Base-by-base conservation (phyloP, 2,888 invertebrate genomes). In the Mechanitis messenoides region DNA sequence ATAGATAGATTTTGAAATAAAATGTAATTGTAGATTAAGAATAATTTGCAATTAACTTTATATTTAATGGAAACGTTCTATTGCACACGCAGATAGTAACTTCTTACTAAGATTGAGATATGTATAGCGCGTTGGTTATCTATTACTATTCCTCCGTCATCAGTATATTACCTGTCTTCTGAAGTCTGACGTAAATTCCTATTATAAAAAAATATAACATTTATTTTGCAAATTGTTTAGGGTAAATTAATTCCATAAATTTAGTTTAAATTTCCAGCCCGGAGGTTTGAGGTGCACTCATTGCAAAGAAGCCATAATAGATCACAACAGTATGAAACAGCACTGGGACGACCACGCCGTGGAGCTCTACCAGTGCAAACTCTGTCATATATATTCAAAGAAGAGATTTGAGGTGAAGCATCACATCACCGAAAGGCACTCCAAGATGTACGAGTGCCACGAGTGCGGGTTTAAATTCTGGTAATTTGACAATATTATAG, bases 361-460 rank as follows among this genome's bases (percentile, higher is more conserved):
- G 20, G 58, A n/a, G 62, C 71, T 60, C 61, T 71, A 53, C 66
- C 68, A 59, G 3, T 84, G 84, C 35, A 64, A 45, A 0, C 42
- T 74, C 11, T 84, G 84, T 35, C 53, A 58, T 0, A 69, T 73
- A 7, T 63, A 72, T 2, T 74, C 68, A 1, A 68, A 70, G 2
- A 64, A 68, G 0, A 56, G 63, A 0, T 61, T 62, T 0, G 65
- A 80, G 3, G 69, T 73, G 6, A 67, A 69, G 3, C 72, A 75
- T 20, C 66, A 67, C 45, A 28, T 79, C 2, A 68, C 71, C 6
- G 60, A 69, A 0, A 53, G 58, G 0, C 84, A 84, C 45, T 65
- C 68, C 0, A 69, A 69, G 6, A 54, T 65, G 0, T 83, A 74
- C n/a, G 68, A 64, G 0, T 84, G 84, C 46, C 67, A 64, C 0